Conservation (phyloP, 2,888 invertebrate species). For the Acanthosepion pharaonis region DNA sequence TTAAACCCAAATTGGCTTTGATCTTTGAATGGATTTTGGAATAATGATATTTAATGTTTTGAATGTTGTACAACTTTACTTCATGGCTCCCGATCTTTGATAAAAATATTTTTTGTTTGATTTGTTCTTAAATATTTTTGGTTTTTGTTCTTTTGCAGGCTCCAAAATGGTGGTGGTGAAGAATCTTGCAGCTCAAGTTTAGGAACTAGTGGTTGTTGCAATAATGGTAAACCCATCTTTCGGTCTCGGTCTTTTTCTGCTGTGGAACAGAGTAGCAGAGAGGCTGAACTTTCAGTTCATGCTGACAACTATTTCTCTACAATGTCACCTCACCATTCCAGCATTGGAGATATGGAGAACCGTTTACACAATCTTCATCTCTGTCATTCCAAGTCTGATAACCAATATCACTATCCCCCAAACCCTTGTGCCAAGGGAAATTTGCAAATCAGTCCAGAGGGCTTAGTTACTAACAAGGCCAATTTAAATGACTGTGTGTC, state of each 20-base stretch:
- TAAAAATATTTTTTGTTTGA: no score
- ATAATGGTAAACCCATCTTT: conserved; percentile 42
- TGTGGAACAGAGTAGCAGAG: background rate
- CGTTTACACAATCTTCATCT: background rate
- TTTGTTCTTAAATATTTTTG: no score
- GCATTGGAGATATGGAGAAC: conserved; percentile 4
- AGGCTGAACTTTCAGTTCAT: background rate
- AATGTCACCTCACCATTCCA: conserved; percentile 34
- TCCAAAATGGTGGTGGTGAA: conserved; percentile 17
- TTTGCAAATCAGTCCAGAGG: background rate
- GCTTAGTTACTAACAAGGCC: background rate
- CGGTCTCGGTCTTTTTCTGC: conserved; percentile 43
- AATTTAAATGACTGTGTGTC: background rate
- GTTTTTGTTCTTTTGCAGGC: background rate
- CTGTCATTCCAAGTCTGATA: background rate
- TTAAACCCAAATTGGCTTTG: no score
- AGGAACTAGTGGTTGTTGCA: background rate
- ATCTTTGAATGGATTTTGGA: no score
- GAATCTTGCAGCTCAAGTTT: background rate
- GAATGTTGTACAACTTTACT: no score
- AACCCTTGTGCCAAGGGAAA: background rate
- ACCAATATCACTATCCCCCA: background rate
- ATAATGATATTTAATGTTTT: no score
- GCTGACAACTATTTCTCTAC: background rate
- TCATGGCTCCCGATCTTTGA: no score